phyloP scores from a whole-genome alignment of 2,888 invertebrate species.

The Crematogaster levior region DNA sequence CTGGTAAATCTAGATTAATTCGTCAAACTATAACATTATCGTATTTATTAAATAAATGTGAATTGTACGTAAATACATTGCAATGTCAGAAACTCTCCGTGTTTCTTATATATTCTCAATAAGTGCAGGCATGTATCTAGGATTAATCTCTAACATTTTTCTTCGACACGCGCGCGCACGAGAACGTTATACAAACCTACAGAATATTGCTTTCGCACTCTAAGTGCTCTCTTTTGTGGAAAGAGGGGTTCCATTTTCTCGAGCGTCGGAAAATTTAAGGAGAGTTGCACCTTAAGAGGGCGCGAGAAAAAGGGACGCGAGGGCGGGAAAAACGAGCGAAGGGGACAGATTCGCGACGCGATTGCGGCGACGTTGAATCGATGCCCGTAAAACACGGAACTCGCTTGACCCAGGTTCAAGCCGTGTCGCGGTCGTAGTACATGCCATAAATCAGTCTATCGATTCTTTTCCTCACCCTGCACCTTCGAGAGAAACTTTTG shows the following conservation, averaged over 20 bases:
- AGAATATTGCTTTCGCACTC: slow-evolving; percentile 42
- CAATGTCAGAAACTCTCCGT: neutral
- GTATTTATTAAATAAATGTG: neutral
- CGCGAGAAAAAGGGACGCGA: neutral
- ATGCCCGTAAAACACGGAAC: slow-evolving; percentile 68
- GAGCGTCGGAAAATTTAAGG: slow-evolving; percentile 43
- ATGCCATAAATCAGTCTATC: slow-evolving; percentile 76
- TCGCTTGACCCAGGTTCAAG: slow-evolving; percentile 75
- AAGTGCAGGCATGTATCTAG: slow-evolving; percentile 4
- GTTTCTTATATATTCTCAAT: neutral
- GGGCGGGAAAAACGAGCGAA: neutral
- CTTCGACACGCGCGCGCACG: neutral
- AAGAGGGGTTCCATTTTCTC: slow-evolving; percentile 39
- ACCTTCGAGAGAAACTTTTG: slow-evolving; percentile 42
- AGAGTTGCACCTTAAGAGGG: slow-evolving; percentile 16
- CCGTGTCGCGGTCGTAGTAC: slow-evolving; percentile 64
- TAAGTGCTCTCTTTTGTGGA: slow-evolving; percentile 32
- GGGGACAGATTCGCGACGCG: slow-evolving; percentile 26
- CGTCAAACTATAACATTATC: neutral
- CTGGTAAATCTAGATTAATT: neutral
- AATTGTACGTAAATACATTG: neutral
- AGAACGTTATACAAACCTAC: slow-evolving; percentile 19
- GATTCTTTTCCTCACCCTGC: slow-evolving; percentile 64
- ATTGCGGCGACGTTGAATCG: slow-evolving; percentile 60
- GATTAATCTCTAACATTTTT: slow-evolving; percentile 26